Base-by-base conservation (phyloP, 2,888 invertebrate genomes). In the Villa cingulata region DNA sequence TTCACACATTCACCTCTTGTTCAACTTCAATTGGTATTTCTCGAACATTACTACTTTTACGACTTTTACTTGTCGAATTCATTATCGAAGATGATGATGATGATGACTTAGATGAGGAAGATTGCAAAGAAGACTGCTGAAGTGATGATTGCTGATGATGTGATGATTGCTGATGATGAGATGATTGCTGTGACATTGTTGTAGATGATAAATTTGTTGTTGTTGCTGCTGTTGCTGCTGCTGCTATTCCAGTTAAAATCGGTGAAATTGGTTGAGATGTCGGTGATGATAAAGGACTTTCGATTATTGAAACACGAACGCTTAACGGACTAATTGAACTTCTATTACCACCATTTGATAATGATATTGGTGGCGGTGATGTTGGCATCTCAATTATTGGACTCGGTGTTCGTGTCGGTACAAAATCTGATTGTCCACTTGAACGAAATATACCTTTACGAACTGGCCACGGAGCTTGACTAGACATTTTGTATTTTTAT, bases 401-500 rank as follows among this genome's bases (percentile, higher is more conserved):
- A 54, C 65, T 66, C 23, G 69, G 70, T 46, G 69, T 63, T 43
- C 65, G 64, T 19, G 61, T 62, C 40, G 63, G 64, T 55, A 61
- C 59, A 52, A 68, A 69, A 55, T 70, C 67, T 34, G 70, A 70
- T 54, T 65, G 69, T 4, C 65, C 69, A 52, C 59, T 66, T 53
- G 71, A 71, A 38, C 72, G 73, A 54, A 72, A 72, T 51, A 73
- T 67, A 46, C 76, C 78, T 59, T 78, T 79, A 59, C 74, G 76
- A 57, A 85, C 77, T 54, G 83, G 80, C 85, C 85, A 84, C 65
- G 83, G 84, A 59, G 77, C 81, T 65, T 79, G 77, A 61, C 73
- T 73, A 61, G 74, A 73, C 64, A 65, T 63, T 27, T 38, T 53
- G 29, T 17, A n/a, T 4, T 32, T 12, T 10, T 17, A 10, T 19